Evolutionary conservation across 2,888 invertebrate species (phyloP).

Genomic region (Bedellia somnulentella): DNA sequence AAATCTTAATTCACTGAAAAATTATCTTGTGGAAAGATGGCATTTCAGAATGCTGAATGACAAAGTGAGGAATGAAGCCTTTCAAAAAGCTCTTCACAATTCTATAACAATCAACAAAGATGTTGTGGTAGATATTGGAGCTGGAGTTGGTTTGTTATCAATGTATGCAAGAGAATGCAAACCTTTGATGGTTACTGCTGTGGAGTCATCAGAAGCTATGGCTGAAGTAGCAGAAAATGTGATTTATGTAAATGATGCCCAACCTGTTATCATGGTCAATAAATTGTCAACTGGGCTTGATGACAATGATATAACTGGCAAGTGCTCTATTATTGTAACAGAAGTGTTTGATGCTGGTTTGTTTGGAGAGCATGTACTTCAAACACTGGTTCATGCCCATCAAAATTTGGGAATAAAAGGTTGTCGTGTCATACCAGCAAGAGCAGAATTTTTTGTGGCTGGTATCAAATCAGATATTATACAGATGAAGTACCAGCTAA

Average conservation of each 20-base stretch:
- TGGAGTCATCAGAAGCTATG: slow-evolving; percentile 70
- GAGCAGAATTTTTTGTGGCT: slow-evolving; percentile 65
- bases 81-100: slow-evolving; percentile 62
- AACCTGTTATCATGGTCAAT: slow-evolving; percentile 48
- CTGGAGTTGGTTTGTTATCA: slow-evolving; percentile 76
- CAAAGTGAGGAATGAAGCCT: slow-evolving; percentile 66
- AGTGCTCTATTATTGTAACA: slow-evolving; percentile 67
- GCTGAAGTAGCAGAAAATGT: slow-evolving; percentile 58
- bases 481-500: slow-evolving; percentile 43
- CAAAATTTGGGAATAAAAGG: slow-evolving; percentile 50
- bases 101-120: slow-evolving; percentile 49
- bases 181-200: slow-evolving; percentile 62
- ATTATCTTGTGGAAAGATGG: slow-evolving; percentile 74
- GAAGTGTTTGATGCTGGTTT: slow-evolving; percentile 81
- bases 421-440: slow-evolving; percentile 62
- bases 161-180: slow-evolving; percentile 64
- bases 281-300: slow-evolving; percentile 63
- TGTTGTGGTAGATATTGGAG: slow-evolving; percentile 72
- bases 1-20: slow-evolving; percentile 69
- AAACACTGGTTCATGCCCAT: slow-evolving; percentile 71
- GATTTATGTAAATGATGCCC: slow-evolving; percentile 40
- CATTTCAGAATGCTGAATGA: slow-evolving; percentile 86
- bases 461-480: slow-evolving; percentile 62
- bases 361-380: slow-evolving; percentile 74
- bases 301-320: slow-evolving; percentile 53